A percentile compares a stretch with the other conserved stretches of the same genome.
phyloP scores from a whole-genome alignment of 2,888 invertebrate species.

The Gymnocheta viridis region DNA sequence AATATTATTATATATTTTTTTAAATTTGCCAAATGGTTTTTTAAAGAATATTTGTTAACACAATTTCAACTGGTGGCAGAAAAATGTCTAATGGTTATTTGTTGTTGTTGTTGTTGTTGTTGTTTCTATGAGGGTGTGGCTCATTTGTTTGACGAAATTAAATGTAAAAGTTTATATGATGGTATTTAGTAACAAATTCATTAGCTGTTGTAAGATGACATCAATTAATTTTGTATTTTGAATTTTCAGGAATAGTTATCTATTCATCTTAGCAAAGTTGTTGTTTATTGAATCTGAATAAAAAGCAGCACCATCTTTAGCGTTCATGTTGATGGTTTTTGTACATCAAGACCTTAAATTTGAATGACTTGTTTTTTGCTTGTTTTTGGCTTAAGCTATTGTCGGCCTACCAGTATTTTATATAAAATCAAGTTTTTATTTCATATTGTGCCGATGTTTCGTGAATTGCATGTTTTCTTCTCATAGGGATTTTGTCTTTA shows the following conservation, averaged over 20 bases:
- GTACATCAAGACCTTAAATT: too few species aligned
- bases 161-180: background rate
- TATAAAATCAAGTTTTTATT: too few species aligned
- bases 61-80: background rate
- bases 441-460: too few species aligned
- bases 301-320: too few species aligned
- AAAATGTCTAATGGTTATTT: background rate
- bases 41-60: constrained; percentile 26
- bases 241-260: too few species aligned
- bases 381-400: too few species aligned
- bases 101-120: background rate
- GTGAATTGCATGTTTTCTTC: too few species aligned
- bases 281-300: background rate
- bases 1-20: background rate
- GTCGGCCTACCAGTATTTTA: too few species aligned
- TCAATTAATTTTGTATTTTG: background rate
- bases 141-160: background rate
- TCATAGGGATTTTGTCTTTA: too few species aligned
- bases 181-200: background rate
- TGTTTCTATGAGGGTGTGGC: constrained; percentile 1
- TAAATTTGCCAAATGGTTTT: background rate
- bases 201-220: background rate
- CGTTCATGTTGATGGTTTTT: too few species aligned
- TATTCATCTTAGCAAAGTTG: background rate
- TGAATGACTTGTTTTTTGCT: too few species aligned